phyloP scores from a whole-genome alignment of 23 tunicate species.

The Corella eumyota region DNA sequence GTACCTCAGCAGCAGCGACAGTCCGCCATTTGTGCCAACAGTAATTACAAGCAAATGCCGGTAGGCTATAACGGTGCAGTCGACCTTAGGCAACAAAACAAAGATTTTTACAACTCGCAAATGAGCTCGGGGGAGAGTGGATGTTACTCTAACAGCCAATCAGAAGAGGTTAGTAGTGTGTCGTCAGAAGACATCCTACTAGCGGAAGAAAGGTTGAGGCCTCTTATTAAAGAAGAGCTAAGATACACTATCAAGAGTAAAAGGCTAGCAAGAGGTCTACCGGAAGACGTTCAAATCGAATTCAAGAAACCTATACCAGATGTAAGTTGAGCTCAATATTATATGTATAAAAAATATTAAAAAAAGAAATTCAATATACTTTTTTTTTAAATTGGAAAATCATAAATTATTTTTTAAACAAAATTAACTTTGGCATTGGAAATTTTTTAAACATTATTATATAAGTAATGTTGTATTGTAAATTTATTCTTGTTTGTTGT shows the following conservation, averaged over 20 bases:
- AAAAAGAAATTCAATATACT: too few relatives aligned
- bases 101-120: too few relatives aligned
- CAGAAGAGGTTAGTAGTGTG: not conserved
- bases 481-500: not conserved
- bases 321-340: conserved; percentile 19
- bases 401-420: not conserved
- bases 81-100: conserved; percentile 5
- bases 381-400: too few relatives aligned
- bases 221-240: conserved; percentile 83
- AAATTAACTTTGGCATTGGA: not conserved
- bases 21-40: not conserved
- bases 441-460: not conserved
- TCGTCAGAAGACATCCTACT: conserved; percentile 44
- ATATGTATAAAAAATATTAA: too few relatives aligned
- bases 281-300: conserved; percentile 59
- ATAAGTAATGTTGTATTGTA: not conserved
- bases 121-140: too few relatives aligned
- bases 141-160: too few relatives aligned
- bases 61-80: not conserved
- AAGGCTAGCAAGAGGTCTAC: conserved; percentile 74
- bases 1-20: conserved; percentile 1
- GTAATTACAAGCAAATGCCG: not conserved
- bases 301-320: conserved; percentile 41
- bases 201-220: conserved; percentile 77
- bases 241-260: conserved; percentile 64